These are phyloP conservation scores for Chloebia gouldiae DNA, from an alignment of 2,113 vertebrate genomes.

Conservation along the genomic window DNA sequence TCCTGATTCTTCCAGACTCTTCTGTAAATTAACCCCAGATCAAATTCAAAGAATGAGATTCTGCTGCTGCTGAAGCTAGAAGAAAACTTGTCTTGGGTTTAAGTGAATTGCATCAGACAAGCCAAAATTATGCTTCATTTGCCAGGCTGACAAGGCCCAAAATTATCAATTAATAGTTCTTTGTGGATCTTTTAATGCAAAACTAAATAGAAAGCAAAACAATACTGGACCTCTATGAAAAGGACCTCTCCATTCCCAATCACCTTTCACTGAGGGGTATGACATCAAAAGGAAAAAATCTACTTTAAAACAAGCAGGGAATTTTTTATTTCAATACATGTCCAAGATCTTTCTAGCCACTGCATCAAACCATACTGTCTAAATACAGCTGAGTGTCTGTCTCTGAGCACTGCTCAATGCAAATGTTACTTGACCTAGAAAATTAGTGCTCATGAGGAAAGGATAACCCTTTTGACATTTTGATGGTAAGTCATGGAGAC, in stretches of 20 bases:
- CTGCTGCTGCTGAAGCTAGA: neutral
- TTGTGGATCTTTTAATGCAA: neutral
- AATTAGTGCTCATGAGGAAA: constrained; percentile 29
- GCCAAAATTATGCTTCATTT: neutral
- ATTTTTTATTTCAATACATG: neutral
- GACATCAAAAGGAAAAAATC: neutral
- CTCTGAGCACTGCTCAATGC: neutral
- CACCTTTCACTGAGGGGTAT: neutral
- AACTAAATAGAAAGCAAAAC: neutral
- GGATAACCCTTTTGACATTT: constrained; percentile 1
- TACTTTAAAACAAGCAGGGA: neutral
- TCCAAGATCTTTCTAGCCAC: neutral
- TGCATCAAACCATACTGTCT: neutral
- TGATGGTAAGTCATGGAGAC: constrained; percentile 47
- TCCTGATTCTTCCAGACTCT: neutral
- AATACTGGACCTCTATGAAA: neutral
- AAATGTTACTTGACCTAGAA: constrained; percentile 56
- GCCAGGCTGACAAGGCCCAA: neutral
- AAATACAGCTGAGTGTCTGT: neutral
- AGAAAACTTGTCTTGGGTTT: neutral
- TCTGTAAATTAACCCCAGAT: neutral
- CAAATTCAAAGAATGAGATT: neutral
- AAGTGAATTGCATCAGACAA: neutral
- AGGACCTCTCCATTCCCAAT: neutral
- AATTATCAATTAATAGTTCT: neutral